Evolutionary conservation across 2,797 vertebrate species (phyloP), one percentile per base, ranked within the genome.

Genomic region (Discoglossus pictus): DNA sequence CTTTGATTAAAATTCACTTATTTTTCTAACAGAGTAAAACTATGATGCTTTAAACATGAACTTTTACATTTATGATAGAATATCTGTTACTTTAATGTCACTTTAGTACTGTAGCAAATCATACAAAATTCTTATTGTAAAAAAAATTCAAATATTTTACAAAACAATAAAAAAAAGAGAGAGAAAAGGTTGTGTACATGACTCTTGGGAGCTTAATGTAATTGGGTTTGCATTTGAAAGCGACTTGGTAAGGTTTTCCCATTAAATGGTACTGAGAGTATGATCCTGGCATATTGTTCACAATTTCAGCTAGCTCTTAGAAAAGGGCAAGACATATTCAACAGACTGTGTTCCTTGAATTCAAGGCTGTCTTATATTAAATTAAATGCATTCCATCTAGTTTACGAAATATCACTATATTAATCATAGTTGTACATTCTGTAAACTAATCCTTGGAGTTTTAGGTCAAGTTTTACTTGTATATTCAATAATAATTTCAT

Each of bases 291-390:
- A 39, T 55, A 35, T 55, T 55, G 16, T 53, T 53, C 31, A n/a
- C 17, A 55, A 23, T 39, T 42, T 5, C 25, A 7, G 17, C 25
- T 34, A 52, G 61, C 23, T 12, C 47, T 25, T 7, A 1, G 35
- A 53, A 52, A 63, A 63, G 36, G 36, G 48, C 61, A 64, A 53
- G 24, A 16, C 48, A 64, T 31, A 52, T 25, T 64, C 31, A 55
- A 43, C 62, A 65, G 39, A 38, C 25, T 15, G 23, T 54, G n/a
- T 55, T 65, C 62, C 44, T 44, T 65, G 16, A 44, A 24, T 31
- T 55, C 34, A 38, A 36, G 23, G 36, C 21, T 64, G 43, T 17
- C 4, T 17, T 39, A 18, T 15, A 2, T 38, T 35, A 20, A 1
- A 15, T 23, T n/a, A 46, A 36, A 44, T 15, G 2, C 8, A 13